Evolutionary conservation across 2,888 invertebrate species (phyloP).

Genomic region (Molanna angustata): DNA sequence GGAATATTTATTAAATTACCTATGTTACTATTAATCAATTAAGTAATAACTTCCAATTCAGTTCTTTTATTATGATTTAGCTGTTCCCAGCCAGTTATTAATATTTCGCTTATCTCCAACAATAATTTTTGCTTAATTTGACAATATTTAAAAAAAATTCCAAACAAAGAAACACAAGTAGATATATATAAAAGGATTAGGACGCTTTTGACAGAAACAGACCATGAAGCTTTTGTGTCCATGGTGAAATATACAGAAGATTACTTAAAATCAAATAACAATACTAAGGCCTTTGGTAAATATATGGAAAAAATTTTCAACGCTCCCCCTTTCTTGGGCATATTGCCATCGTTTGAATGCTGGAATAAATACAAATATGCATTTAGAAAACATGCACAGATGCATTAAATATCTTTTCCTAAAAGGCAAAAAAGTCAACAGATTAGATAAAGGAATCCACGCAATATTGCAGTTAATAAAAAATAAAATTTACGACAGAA

Average conservation of each 20-base stretch:
- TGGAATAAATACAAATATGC: slow-evolving; percentile 34
- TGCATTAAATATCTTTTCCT: slow-evolving; percentile 32
- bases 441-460: slow-evolving; percentile 28
- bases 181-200: not conserved
- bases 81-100: no score
- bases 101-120: no score
- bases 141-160: not conserved
- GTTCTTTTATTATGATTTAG: no score
- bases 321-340: slow-evolving; percentile 24
- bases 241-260: not conserved
- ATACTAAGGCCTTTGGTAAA: slow-evolving; percentile 15
- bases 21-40: no score
- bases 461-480: slow-evolving; percentile 28
- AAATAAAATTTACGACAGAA: slow-evolving; percentile 26
- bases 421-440: slow-evolving; percentile 31
- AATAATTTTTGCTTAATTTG: no score
- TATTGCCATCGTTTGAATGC: slow-evolving; percentile 29
- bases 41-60: no score
- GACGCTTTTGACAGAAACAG: not conserved
- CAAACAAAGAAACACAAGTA: not conserved
- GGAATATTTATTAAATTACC: no score
- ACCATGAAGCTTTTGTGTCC: not conserved
- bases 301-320: slow-evolving; percentile 24
- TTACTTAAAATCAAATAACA: not conserved
- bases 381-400: slow-evolving; percentile 32